Base-by-base conservation (phyloP, 2,888 invertebrate species). In the Leptinotarsa haldemani region DNA sequence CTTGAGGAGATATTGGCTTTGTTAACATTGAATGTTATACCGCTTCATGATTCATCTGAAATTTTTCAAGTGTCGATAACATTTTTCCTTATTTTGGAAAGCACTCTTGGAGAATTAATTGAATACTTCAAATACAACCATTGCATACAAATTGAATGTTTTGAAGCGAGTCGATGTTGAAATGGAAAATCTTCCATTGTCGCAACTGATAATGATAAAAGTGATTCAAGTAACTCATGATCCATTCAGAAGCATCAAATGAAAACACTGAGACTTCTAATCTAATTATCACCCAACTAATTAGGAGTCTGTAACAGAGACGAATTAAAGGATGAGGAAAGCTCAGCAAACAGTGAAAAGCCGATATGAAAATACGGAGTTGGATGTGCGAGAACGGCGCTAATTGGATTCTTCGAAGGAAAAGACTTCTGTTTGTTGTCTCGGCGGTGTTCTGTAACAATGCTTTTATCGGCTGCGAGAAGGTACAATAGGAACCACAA, bases 201-300 rank as follows among this genome's bases (percentile, higher is more conserved):
- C 40, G 40, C 40, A 40, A 40, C 9, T 9, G 40, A 9, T 9
- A 40, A 40, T 40, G 12, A 40, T 40, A 2, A 40, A 40, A 40
- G 40, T 40, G 40, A 40, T 52, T 52, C 12, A 52, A 52, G 18
- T 52, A 52, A 58, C 3, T 58, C 58, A 22, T 20, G 22, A 56
- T 58, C 58, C 25, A 58, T 58, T 58, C 72, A 70, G 63, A 72
- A 75, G 70, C 71, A 74, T 72, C 70, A 69, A 65, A 75, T 74
- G 73, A 74, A 73, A 70, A 70, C 73, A 73, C 73, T 56, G 69
- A 71, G 65, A 40, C 47, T 74, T 71, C 25, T 73, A 61, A 77
- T 68, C 53, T 61, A 76, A 76, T 76, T 76, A 76, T 68, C 69
- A 61, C 58, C 0, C n/a, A 65, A 67, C 56, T 76, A 71, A 76